Conservation (phyloP, 2,797 vertebrate genomes). For the Gymnodraco acuticeps region DNA sequence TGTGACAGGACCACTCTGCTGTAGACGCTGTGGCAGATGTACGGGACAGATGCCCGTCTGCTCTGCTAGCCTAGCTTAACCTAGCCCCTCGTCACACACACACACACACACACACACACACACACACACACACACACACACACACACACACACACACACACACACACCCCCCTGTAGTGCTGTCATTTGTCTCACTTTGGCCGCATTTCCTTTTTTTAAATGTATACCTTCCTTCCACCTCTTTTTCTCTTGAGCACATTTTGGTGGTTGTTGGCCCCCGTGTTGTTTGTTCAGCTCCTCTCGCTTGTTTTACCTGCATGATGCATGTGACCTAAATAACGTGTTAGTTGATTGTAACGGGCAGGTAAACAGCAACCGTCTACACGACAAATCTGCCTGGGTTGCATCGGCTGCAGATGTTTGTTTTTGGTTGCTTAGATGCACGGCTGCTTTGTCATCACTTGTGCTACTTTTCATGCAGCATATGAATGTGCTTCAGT, state of each 20-base stretch:
- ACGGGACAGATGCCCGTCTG: slow-evolving; percentile 74
- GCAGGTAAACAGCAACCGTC: background rate
- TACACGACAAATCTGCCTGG: slow-evolving; percentile 1
- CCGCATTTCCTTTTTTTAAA: slow-evolving; percentile 4
- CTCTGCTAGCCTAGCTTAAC: slow-evolving; percentile 58
- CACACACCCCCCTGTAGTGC: background rate
- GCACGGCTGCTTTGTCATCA: background rate
- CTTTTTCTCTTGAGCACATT: background rate
- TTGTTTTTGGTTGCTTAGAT: background rate
- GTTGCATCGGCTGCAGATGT: background rate
- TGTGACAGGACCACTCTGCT: slow-evolving; percentile 45
- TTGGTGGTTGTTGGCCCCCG: background rate
- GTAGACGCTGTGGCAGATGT: slow-evolving; percentile 74
- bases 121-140: slow-evolving; percentile 12
- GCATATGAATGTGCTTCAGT: slow-evolving; percentile 1
- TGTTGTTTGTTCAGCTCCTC: background rate
- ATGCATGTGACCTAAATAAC: background rate
- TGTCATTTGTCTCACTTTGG: slow-evolving; percentile 46
- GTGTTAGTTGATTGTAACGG: background rate
- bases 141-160: background rate
- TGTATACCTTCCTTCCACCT: background rate
- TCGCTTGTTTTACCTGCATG: background rate
- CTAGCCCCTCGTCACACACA: background rate
- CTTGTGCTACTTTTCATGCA: slow-evolving; percentile 10
- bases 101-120: slow-evolving; percentile 5